Evolutionary conservation across 2,888 invertebrate species (phyloP), one percentile per base, ranked within the genome.

Genomic region (Caenorhabditis japonica): DNA sequence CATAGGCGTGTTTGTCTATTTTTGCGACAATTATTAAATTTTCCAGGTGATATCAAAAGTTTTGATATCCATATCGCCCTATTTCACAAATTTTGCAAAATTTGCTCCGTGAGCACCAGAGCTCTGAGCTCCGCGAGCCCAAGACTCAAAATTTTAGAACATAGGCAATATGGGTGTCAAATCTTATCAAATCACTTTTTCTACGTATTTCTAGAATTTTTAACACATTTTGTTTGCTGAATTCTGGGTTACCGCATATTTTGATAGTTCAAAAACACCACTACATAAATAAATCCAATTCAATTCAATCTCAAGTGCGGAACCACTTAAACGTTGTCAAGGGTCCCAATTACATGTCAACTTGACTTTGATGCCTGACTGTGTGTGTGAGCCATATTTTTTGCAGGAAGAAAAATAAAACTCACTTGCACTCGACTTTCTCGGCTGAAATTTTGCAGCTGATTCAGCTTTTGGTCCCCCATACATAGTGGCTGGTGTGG

Each of bases 381-480:
- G n/a, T n/a, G n/a, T n/a, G n/a, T n/a, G n/a, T n/a, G n/a, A n/a
- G n/a, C n/a, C n/a, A n/a, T n/a, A n/a, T n/a, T n/a, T n/a, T n/a
- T n/a, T n/a, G n/a, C n/a, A n/a, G n/a, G n/a, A n/a, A n/a, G n/a
- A n/a, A n/a, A n/a, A n/a, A n/a, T n/a, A 62, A 59, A 46, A 69
- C 76, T 64, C 46, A 76, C 76, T 73, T 34, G 51, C 23, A 59
- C 71, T 72, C 4, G 69, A 34, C 21, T 56, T 73, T 19, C 52
- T 53, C 4, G 55, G 51, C 21, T 25, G n/a, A 33, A 73, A 68
- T 21, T n/a, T 41, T 1, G 21, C 4, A 0, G 73, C 36, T 1
- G 41, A 61, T 21, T 73, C 68, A n/a, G 34, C 39, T 49, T 60
- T 59, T 8, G 60, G 55, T 10, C 56, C 60, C 13, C 30, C 12